These are phyloP conservation scores for Ceratoteleas bidentatus DNA, from an alignment of 1,140 invertebrate species.

Conservation along the genomic window DNA sequence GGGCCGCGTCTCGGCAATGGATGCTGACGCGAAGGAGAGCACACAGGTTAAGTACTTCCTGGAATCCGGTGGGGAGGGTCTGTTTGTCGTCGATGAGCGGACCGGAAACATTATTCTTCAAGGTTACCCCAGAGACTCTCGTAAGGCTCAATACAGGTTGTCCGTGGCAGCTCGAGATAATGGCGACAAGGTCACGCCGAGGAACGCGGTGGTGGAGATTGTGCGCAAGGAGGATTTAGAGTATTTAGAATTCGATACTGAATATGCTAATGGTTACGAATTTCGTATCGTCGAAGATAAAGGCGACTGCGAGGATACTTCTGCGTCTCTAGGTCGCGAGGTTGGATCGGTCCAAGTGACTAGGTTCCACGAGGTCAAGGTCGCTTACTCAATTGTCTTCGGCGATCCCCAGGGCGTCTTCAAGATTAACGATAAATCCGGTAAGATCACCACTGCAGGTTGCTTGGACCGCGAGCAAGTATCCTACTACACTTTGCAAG, in stretches of 20 bases:
- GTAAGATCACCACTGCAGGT: constrained; percentile 89
- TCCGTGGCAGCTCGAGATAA: constrained; percentile 90
- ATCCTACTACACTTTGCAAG: constrained; percentile 88
- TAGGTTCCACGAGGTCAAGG: constrained; percentile 78
- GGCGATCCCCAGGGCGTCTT: constrained; percentile 91
- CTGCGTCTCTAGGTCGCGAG: constrained; percentile 83
- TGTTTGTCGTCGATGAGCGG: constrained; percentile 89
- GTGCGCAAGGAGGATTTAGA: constrained; percentile 87
- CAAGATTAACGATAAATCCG: constrained; percentile 89
- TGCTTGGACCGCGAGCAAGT: constrained; percentile 92
- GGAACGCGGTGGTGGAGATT: constrained; percentile 91
- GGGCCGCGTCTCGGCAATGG: constrained; percentile 87
- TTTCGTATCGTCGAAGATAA: constrained; percentile 91
- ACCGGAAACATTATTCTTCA: constrained; percentile 88
- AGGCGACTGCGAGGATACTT: constrained; percentile 84
- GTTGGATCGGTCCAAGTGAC: constrained; percentile 89
- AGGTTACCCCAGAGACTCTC: constrained; percentile 83
- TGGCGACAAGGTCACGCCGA: constrained; percentile 85
- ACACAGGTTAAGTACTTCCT: constrained; percentile 89
- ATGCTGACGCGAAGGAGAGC: constrained; percentile 92
- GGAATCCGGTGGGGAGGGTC: constrained; percentile 88
- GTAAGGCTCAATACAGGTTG: constrained; percentile 87
- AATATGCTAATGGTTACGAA: constrained; percentile 88
- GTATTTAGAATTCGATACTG: constrained; percentile 87
- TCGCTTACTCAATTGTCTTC: constrained; percentile 90